Evolutionary conservation across 2,113 vertebrate species (phyloP), one percentile per base, ranked within the genome.

Genomic region (Gobiocypris rarus): DNA sequence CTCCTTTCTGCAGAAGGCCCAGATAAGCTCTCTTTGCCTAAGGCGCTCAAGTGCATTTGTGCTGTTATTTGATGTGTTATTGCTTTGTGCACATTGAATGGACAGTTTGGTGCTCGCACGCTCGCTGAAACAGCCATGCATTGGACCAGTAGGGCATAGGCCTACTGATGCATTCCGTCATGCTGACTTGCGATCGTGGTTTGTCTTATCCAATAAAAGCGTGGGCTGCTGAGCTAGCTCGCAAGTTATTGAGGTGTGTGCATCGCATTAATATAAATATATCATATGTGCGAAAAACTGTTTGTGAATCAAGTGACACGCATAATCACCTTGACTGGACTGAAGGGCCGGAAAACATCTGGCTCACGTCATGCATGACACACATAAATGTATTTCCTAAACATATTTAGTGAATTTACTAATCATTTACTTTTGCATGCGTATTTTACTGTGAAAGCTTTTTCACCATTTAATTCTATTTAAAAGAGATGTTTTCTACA

Each of bases 31-130:
- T 22, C 48, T 63, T 45, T 61, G 77, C 82, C 38, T 10, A 41
- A 61, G 81, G 65, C 58, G 56, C 69, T 65, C 81, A 79, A 17
- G 17, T 48, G 63, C 52, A 78, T 52, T 83, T 45, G 65, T 86
- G 54, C 56, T 81, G 38, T 81, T 74, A 81, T 81, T 50, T 74
- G 69, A 75, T 85, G 70, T 81, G 80, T 75, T 81, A 82, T 81
- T 85, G 70, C 78, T 82, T 81, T 75, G 78, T 41, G 59, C 58
- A 65, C 79, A 63, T 41, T 77, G 52, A 77, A 86, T 59, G 85
- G 73, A 58, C 38, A 74, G 45, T 80, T 54, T 38, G 83, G n/a
- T 80, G 73, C 71, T n/a, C 7, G 38, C 28, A 41, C 3, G 4
- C 74, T 82, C 15, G 28, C 28, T 11, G 43, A 65, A 52, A 61